Percentiles rank a stretch among this genome's conserved stretches.
Conservation (phyloP, 2,888 invertebrate genomes). For the Nycteola revayana region DNA sequence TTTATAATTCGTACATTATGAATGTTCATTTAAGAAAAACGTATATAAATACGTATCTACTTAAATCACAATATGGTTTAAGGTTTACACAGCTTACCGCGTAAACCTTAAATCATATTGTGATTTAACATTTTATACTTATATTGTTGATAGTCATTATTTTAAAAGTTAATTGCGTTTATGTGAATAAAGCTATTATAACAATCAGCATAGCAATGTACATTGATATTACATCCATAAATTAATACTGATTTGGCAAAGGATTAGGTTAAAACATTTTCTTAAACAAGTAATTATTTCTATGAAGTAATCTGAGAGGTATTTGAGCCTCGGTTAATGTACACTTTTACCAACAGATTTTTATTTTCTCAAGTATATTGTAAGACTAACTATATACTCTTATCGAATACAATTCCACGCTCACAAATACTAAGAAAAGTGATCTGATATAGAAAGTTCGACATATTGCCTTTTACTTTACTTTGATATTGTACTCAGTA, state of each 20-base stretch:
- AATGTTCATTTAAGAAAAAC: too few species aligned
- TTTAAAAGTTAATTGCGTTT: too few species aligned
- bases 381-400: slow-evolving; percentile 8
- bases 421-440: slow-evolving; percentile 18
- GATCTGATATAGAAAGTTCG: slow-evolving; percentile 12
- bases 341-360: too few species aligned
- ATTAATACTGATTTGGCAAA: slow-evolving; percentile 35
- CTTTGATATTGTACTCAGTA: slow-evolving; percentile 21
- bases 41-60: too few species aligned
- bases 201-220: slow-evolving; percentile 13
- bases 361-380: slow-evolving; percentile 13
- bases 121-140: too few species aligned
- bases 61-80: too few species aligned
- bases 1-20: too few species aligned
- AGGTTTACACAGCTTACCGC: too few species aligned
- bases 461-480: slow-evolving; percentile 12
- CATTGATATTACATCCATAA: slow-evolving; percentile 15
- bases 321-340: too few species aligned
- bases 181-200: too few species aligned
- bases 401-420: not conserved
- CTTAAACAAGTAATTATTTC: slow-evolving; percentile 8
- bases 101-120: too few species aligned
- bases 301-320: slow-evolving; percentile 14
- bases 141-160: too few species aligned
- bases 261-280: slow-evolving; percentile 10